Percentiles rank a stretch among this genome's conserved stretches.
Conservation (phyloP, 2,113 vertebrate genomes). For the Myrmophylax atrothorax region DNA sequence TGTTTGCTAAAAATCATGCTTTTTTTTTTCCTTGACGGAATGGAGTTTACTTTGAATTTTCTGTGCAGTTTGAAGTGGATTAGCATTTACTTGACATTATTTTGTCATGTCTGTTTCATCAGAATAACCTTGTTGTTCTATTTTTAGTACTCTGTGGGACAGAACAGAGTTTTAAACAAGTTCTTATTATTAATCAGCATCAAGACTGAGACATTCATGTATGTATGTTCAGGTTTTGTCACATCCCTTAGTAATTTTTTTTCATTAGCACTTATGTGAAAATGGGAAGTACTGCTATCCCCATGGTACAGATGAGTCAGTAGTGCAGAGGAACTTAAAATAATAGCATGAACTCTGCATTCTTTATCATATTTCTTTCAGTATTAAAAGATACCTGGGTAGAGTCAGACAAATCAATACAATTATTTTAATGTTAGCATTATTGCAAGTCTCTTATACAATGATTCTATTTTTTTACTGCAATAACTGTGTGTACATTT, state of each 20-base stretch:
- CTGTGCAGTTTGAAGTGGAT: background rate
- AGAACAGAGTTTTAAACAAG: background rate
- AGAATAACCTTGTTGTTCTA: background rate
- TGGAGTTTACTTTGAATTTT: background rate
- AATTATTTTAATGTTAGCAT: background rate
- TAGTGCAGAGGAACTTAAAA: background rate
- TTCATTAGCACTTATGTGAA: background rate
- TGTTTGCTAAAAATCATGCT: background rate
- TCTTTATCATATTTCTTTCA: background rate
- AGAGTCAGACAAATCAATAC: background rate
- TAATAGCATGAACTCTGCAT: background rate
- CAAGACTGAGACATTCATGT: background rate
- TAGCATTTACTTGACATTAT: background rate
- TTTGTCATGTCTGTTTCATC: background rate
- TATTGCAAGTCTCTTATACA: background rate
- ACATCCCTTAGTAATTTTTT: background rate
- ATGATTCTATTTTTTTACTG: rapidly evolving
- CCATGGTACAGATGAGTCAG: background rate
- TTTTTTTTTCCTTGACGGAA: background rate
- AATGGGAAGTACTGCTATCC: background rate
- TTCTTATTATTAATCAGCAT: background rate
- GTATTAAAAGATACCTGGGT: background rate
- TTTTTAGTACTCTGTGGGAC: background rate
- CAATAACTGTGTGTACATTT: background rate
- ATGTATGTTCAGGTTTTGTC: background rate